Conservation (phyloP, 2,113 vertebrate genomes). For the Lophura nycthemera region DNA sequence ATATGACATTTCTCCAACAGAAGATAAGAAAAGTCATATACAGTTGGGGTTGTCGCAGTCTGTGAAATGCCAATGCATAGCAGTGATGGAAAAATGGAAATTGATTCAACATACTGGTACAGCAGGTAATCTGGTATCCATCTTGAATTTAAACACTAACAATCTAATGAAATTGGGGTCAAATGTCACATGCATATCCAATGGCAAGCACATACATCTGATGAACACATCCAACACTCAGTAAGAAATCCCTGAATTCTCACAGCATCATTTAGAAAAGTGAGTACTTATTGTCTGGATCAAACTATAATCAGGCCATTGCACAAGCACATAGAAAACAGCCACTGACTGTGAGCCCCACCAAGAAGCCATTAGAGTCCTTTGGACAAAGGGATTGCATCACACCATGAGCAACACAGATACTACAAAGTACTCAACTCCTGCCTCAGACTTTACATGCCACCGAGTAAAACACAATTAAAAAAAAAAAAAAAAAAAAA, state of each 20-base stretch:
- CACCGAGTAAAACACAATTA: background rate
- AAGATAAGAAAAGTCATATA: slow-evolving; percentile 42
- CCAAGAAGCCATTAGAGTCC: background rate
- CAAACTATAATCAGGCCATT: background rate
- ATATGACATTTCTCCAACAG: slow-evolving; percentile 25
- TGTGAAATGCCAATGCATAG: slow-evolving; percentile 17
- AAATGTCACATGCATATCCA: background rate
- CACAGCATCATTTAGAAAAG: background rate
- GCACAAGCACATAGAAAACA: background rate
- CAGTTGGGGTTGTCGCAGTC: background rate
- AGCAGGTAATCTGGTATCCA: background rate
- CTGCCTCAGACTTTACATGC: background rate
- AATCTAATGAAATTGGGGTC: background rate
- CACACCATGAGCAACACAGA: background rate
- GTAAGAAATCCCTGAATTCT: background rate
- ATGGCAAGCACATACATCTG: background rate
- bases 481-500: background rate
- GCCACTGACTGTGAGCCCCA: background rate
- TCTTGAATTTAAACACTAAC: background rate
- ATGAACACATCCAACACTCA: background rate
- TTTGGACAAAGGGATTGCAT: background rate
- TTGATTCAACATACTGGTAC: background rate
- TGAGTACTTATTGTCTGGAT: background rate
- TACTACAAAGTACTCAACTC: background rate
- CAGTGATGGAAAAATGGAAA: background rate